A percentile compares a stretch with the other conserved stretches of the same genome.
These are phyloP conservation scores for Sebastes trivittatus DNA, from an alignment of 2,797 vertebrate genomes.

Conservation along the genomic window DNA sequence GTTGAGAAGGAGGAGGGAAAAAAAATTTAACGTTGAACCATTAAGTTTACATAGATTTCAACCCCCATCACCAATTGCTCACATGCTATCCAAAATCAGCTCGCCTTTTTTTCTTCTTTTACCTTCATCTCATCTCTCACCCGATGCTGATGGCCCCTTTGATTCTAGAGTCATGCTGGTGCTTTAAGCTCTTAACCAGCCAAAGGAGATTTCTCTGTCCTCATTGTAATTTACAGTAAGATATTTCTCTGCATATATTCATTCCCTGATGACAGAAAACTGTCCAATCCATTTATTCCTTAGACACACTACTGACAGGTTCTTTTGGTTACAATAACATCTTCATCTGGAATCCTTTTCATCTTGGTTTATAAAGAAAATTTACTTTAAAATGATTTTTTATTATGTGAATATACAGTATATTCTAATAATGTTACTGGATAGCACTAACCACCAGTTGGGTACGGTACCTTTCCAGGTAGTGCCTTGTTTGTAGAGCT, in stretches of 20 bases:
- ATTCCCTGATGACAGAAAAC: conserved; percentile 27
- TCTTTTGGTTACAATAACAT: conserved; percentile 24
- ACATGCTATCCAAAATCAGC: conserved; percentile 49
- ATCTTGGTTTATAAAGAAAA: conserved; percentile 13
- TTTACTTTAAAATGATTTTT: neutral
- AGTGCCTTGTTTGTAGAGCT: neutral
- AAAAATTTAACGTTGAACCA: conserved; percentile 32
- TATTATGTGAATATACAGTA: neutral
- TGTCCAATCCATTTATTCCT: conserved; percentile 27
- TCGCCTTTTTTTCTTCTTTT: conserved; percentile 15
- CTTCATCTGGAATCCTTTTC: conserved; percentile 40
- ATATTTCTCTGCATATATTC: conserved; percentile 23
- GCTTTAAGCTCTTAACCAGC: conserved; percentile 40
- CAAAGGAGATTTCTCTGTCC: conserved; percentile 12
- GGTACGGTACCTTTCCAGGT: neutral
- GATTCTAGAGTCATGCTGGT: conserved; percentile 57
- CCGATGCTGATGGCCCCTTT: conserved; percentile 43
- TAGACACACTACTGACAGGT: neutral
- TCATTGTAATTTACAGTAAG: conserved; percentile 44
- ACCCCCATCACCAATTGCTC: conserved; percentile 39
- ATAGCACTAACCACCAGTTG: neutral
- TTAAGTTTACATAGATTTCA: conserved; percentile 69
- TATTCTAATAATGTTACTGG: neutral
- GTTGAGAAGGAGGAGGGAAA: conserved; percentile 15
- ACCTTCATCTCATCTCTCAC: conserved; percentile 50